A percentile compares a stretch with the other conserved stretches of the same genome.
Conservation (phyloP, 2,888 invertebrate genomes). For the Ptycholaimellus sp. region DNA sequence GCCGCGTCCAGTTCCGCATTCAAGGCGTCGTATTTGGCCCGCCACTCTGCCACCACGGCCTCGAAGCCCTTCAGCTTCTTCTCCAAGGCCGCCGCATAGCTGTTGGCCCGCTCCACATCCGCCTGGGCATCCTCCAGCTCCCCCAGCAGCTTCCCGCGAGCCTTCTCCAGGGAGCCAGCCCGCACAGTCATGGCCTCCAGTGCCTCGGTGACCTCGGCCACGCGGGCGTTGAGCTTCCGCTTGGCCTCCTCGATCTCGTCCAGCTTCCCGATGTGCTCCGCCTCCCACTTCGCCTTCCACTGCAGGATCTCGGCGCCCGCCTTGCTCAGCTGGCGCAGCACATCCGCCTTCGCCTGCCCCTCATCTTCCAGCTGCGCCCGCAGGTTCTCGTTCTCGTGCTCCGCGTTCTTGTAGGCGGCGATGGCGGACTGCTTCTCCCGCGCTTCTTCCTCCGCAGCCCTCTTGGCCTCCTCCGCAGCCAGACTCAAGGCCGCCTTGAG, state of each 20-base stretch:
- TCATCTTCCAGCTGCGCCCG: slow-evolving; percentile 98
- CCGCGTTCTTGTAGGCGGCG: slow-evolving; percentile 83
- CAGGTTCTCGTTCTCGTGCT: slow-evolving; percentile 92
- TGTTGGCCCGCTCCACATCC: slow-evolving; percentile 47
- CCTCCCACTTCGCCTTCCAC: slow-evolving; percentile 96
- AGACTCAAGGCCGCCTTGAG: slow-evolving; percentile 61
- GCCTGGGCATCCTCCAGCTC: slow-evolving; percentile 93
- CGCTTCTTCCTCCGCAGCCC: slow-evolving; percentile 76
- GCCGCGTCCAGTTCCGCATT: slow-evolving; percentile 92
- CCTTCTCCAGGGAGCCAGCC: slow-evolving; percentile 85
- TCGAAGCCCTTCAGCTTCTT: slow-evolving; percentile 99
- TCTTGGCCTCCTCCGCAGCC: slow-evolving; percentile 87
- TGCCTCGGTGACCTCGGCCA: slow-evolving; percentile 50
- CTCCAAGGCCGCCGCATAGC: slow-evolving; percentile 44
- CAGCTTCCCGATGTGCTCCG: slow-evolving; percentile 54
- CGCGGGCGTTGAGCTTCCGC: slow-evolving; percentile 67
- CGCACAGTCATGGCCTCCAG: slow-evolving; percentile 86
- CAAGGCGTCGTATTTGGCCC: slow-evolving; percentile 86
- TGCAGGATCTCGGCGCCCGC: slow-evolving; percentile 87
- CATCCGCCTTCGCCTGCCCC: slow-evolving; percentile 81
- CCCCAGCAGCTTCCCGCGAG: slow-evolving; percentile 68
- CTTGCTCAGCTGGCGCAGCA: slow-evolving; percentile 95
- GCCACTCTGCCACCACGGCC: slow-evolving; percentile 98
- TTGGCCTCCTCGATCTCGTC: slow-evolving; percentile 39
- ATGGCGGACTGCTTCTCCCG: slow-evolving; percentile 22